These are phyloP conservation scores for Indri indri DNA, from an alignment of 2,113 vertebrate genomes.

Conservation along the genomic window DNA sequence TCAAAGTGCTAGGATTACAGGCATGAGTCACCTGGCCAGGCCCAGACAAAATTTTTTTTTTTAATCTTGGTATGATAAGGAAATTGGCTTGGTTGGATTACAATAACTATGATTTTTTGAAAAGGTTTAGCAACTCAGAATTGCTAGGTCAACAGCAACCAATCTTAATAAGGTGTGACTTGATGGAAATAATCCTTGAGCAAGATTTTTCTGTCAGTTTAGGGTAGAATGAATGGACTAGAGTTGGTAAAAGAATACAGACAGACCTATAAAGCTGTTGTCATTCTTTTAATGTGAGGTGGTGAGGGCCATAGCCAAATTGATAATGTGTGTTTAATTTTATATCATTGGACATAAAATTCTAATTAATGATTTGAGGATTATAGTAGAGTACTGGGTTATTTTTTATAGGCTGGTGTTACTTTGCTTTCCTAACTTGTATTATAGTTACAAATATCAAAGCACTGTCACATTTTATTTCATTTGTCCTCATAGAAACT, in stretches of 20 bases:
- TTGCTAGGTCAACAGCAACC: background rate
- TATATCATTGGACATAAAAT: constrained; percentile 19
- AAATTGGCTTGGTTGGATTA: background rate
- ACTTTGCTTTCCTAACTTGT: background rate
- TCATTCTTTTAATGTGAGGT: background rate
- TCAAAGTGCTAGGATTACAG: no score
- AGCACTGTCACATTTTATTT: background rate
- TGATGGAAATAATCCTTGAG: background rate
- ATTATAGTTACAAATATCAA: constrained; percentile 31
- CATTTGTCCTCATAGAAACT: constrained; percentile 9
- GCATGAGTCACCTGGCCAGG: no score
- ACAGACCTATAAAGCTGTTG: background rate
- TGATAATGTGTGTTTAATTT: constrained; percentile 20
- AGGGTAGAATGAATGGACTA: background rate
- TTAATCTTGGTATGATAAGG: background rate
- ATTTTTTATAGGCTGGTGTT: background rate
- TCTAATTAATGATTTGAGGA: constrained; percentile 20
- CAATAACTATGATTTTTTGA: background rate
- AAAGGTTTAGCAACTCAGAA: background rate
- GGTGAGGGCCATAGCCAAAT: background rate
- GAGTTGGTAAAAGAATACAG: background rate
- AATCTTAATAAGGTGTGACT: background rate
- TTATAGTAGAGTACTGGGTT: background rate
- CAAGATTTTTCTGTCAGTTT: background rate
- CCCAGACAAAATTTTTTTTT: background rate